Percentiles rank a stretch among this genome's conserved stretches.
Conservation (phyloP, 35 echinoderm and acorn worm species). For the Lytechinus pictus region DNA sequence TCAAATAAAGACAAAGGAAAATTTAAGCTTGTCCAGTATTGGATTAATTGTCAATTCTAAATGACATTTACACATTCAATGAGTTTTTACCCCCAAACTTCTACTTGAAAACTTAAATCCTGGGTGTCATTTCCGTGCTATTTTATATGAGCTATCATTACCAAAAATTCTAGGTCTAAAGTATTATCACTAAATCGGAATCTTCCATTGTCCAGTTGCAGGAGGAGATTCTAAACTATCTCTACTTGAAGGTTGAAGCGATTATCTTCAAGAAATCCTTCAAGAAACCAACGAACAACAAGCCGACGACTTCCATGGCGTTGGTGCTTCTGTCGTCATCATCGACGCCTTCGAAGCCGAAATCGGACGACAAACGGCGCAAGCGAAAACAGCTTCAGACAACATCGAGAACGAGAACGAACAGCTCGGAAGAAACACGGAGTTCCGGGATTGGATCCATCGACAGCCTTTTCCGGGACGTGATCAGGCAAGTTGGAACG, state of each 20-base stretch:
- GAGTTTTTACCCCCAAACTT: too few species aligned
- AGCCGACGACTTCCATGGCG: neutral
- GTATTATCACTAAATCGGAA: neutral
- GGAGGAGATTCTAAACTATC: neutral
- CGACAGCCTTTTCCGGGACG: neutral
- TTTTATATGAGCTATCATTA: neutral
- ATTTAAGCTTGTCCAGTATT: too few species aligned
- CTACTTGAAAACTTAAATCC: too few species aligned
- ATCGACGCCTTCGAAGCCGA: neutral
- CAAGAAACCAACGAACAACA: neutral
- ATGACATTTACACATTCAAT: too few species aligned
- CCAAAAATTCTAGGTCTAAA: too few species aligned
- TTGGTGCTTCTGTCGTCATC: neutral
- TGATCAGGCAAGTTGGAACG: neutral
- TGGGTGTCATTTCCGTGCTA: too few species aligned
- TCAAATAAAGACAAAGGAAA: too few species aligned
- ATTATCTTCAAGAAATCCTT: constrained; percentile 6
- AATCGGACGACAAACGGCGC: neutral
- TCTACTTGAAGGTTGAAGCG: constrained; percentile 5
- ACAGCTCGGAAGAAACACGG: neutral
- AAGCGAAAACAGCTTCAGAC: neutral
- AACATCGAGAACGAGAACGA: neutral
- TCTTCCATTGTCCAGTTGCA: neutral
- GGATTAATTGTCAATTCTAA: too few species aligned
- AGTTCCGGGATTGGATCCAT: neutral